Evolutionary conservation across 2,888 invertebrate species (phyloP).

Genomic region (Iselma pallidipennis): DNA sequence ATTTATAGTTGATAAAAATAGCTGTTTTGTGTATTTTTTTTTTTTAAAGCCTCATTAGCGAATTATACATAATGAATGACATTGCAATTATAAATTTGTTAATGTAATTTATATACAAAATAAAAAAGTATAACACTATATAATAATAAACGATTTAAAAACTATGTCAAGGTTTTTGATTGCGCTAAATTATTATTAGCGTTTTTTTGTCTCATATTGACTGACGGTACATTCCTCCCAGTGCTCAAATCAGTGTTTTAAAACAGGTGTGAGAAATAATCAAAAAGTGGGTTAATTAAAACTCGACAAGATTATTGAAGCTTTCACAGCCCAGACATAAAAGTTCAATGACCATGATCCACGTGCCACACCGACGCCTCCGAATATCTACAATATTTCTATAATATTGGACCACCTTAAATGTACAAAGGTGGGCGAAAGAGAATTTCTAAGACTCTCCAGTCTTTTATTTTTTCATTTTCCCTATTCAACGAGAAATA

Average conservation of each 20-base stretch:
- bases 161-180: constrained; percentile 1
- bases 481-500: background rate
- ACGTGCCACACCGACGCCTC: background rate
- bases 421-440: too few species aligned
- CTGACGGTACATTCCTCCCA: too few species aligned
- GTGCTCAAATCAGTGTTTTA: too few species aligned
- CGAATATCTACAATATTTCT: too few species aligned
- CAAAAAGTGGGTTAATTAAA: background rate
- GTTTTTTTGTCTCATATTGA: too few species aligned
- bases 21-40: constrained; percentile 26
- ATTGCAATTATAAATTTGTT: constrained; percentile 43
- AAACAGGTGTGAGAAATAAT: background rate
- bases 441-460: background rate
- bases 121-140: constrained; percentile 22
- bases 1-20: constrained; percentile 42
- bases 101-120: constrained; percentile 34
- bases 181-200: too few species aligned
- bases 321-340: background rate
- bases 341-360: background rate
- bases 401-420: too few species aligned
- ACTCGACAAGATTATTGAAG: background rate
- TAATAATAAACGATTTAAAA: constrained; percentile 25
- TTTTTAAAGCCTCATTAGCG: constrained; percentile 40
- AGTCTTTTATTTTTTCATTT: background rate
- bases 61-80: constrained; percentile 48